Evolutionary conservation across 2,888 invertebrate genomes (phyloP), one percentile per base, ranked within the genome.

Genomic region (Eudasyphora cyanicolor): DNA sequence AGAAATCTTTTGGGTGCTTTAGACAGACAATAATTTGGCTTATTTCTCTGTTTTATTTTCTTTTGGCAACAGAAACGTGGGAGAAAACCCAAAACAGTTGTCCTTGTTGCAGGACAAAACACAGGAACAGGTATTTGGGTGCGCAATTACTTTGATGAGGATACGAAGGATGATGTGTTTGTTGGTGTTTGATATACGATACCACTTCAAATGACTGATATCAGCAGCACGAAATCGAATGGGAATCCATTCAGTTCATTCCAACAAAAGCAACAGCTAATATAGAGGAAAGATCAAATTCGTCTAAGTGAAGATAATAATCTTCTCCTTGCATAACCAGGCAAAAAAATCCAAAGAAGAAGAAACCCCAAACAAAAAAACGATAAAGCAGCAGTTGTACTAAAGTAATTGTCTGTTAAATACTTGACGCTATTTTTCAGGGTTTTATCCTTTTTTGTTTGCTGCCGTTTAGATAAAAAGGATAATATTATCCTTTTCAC

Each of bases 211-310:
- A 90, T 88, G 86, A 79, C 49, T 76, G 69, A 51, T 29, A 38
- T 60, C 21, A 21, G 10, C 2, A n/a, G 10, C 2, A n/a, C 38
- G 60, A 24, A 62, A 64, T 73, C 19, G 60, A 38, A 42, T 75
- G 73, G 74, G 82, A 82, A 76, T 71, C 54, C 19, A n/a, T n/a
- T n/a, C n/a, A n/a, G n/a, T 45, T 35, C 38, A 14, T 32, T n/a
- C n/a, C 49, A 69, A 27, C 42, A 64, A 19, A 62, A n/a, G 42
- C 35, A 89, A 88, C 88, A 87, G 90, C 90, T 90, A 90, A 90
- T 90, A n/a, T n/a, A 90, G 90, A 89, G 87, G 89, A 42, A 67
- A 90, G 90, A 90, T 90, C 90, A 87, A 90, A 90, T 90, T 90
- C 87, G 89, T 89, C 89, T 88, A 89, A 89, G 87, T 87, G 85